These are phyloP conservation scores for Rallus limicola DNA, from an alignment of 2,113 vertebrate species.

Conservation along the genomic window DNA sequence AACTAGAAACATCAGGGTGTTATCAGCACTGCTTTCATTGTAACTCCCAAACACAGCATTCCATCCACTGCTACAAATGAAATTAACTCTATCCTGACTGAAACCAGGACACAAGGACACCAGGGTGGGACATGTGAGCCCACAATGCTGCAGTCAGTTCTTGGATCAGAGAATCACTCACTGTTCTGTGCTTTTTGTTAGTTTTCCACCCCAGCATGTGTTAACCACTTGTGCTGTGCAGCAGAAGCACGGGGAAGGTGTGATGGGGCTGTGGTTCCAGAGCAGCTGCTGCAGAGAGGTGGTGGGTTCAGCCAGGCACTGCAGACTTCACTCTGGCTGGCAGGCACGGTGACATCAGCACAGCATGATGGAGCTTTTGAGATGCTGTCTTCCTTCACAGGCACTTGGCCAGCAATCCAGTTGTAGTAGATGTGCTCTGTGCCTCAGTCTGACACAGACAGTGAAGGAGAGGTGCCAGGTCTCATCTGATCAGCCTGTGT, in stretches of 20 bases:
- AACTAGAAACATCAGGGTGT: no score
- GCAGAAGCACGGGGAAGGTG: neutral
- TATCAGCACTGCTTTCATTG: no score
- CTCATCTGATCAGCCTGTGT: neutral
- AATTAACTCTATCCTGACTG: no score
- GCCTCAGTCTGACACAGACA: neutral
- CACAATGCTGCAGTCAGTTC: fast-evolving
- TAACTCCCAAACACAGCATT: no score
- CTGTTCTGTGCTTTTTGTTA: neutral
- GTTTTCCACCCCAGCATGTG: neutral
- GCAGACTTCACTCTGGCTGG: neutral
- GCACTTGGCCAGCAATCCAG: neutral
- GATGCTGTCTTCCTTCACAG: no score
- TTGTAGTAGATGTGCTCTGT: fast-evolving
- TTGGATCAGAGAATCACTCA: neutral
- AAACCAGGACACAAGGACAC: no score
- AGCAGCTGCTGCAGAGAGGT: neutral
- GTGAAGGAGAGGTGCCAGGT: neutral
- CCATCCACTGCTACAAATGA: no score
- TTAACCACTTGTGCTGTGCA: neutral
- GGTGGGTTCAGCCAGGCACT: neutral
- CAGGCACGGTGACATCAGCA: neutral
- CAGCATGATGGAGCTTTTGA: no score
- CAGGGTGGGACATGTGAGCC: fast-evolving
- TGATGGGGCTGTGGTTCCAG: neutral